Percentiles rank a stretch among this genome's conserved stretches.
These are phyloP conservation scores for Clarias magur DNA, from an alignment of 2,113 vertebrate genomes.

Conservation along the genomic window DNA sequence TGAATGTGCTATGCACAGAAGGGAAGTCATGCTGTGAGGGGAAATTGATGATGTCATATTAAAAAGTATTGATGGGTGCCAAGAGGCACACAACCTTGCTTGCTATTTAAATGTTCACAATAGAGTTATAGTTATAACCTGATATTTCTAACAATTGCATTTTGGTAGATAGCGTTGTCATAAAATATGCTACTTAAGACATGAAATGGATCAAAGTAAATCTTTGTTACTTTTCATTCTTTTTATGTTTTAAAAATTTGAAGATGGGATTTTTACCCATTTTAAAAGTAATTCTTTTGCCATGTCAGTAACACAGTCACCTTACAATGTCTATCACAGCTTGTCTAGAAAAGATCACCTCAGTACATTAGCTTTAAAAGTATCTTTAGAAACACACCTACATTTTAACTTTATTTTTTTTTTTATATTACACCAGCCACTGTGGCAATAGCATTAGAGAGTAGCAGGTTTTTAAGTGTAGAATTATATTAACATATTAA, in stretches of 20 bases:
- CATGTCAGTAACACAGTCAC: neutral
- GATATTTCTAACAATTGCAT: neutral
- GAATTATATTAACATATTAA: too few species aligned
- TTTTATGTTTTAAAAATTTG: neutral
- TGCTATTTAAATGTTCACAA: neutral
- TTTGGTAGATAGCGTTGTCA: neutral
- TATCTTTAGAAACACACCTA: neutral
- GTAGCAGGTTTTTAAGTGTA: neutral
- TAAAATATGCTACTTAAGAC: neutral
- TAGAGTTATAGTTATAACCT: neutral
- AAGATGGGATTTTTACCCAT: neutral
- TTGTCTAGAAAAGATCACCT: neutral
- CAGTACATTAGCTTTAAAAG: neutral
- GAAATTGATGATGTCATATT: neutral
- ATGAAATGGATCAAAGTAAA: neutral
- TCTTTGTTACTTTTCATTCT: neutral
- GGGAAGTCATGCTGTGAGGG: neutral
- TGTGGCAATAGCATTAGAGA: neutral
- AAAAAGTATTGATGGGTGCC: neutral
- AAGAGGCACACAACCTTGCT: neutral
- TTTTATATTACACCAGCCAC: too few species aligned
- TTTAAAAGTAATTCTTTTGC: neutral
- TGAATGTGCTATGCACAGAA: neutral
- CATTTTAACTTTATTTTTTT: neutral
- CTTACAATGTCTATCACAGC: neutral